Evolutionary conservation across 2,113 vertebrate genomes (phyloP), one percentile per base, ranked within the genome.

Genomic region (Tragelaphus scriptus): DNA sequence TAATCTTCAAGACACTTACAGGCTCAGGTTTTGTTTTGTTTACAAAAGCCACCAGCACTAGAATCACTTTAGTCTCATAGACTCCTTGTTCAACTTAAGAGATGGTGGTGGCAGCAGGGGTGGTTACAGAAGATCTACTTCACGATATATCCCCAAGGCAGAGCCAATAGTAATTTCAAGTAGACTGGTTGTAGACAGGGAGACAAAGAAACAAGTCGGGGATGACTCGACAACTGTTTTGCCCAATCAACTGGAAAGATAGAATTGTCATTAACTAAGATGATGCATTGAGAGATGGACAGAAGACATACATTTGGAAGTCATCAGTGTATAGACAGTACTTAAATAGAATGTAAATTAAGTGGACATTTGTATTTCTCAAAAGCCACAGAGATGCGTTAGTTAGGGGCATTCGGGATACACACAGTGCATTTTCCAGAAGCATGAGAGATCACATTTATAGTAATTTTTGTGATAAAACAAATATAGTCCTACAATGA

Each of bases 381-480:
- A 80, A 68, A 95, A 94, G 59, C 55, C 53, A 80, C 17, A 65
- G 56, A 89, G 36, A 65, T 47, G 51, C 4, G 32, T 16, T 26
- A 90, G 55, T 16, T 26, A 90, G 55, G 68, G 26, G 44, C 32
- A 75, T 58, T 93, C 40, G 47, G 40, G 44, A 71, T 32, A 71
- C 28, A 9, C 49, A 88, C 21, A 84, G 14, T 26, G 8, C 30
- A n/a, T 63, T 91, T 94, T 79, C 28, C 19, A 87, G 61, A 90
- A 65, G 55, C 28, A 7, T 40, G 36, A 49, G 49, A 49, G 49
- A 49, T 49, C 49, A 84, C 68, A 58, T 84, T 85, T 89, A 93
- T 93, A 81, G 86, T 89, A 88, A 68, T 56, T 82, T 92, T 58
- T 82, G 17, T 71, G 44, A 84, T 88, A 87, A 94, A 95, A 93